These are phyloP conservation scores for Forbesichthys papilliferus DNA, from an alignment of 2,113 vertebrate genomes.

Conservation along the genomic window DNA sequence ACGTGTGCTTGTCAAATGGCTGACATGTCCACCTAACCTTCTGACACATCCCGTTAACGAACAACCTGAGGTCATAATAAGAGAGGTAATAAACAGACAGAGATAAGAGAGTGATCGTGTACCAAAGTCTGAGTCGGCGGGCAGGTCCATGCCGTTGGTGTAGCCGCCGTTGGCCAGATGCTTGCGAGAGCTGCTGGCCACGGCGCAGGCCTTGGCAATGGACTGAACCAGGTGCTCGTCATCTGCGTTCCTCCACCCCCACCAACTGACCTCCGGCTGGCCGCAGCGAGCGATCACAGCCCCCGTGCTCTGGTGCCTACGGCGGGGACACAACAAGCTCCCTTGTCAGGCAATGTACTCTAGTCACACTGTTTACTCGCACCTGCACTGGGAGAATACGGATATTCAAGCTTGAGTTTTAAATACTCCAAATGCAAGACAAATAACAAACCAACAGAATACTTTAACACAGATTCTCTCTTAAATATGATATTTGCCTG, in stretches of 20 bases:
- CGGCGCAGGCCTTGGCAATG: slow-evolving; percentile 92
- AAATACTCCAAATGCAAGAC: no score
- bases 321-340: not conserved
- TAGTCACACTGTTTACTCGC: no score
- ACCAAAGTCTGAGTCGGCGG: slow-evolving; percentile 93
- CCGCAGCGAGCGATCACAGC: slow-evolving; percentile 96
- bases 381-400: no score
- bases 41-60: no score
- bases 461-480: no score
- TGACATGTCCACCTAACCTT: no score
- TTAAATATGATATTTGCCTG: no score
- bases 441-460: no score
- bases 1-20: no score
- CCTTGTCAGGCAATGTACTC: not conserved
- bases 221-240: slow-evolving; percentile 96
- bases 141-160: slow-evolving; percentile 83
- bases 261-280: slow-evolving; percentile 98
- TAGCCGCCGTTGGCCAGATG: slow-evolving; percentile 79
- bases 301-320: slow-evolving; percentile 91
- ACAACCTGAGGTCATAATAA: no score
- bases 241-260: slow-evolving; percentile 97
- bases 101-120: slow-evolving; percentile 14
- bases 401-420: no score
- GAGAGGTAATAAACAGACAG: no score
- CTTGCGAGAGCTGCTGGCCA: slow-evolving; percentile 79